phyloP scores from a whole-genome alignment of 2,113 vertebrate genomes.

The Zosterops japonicus region DNA sequence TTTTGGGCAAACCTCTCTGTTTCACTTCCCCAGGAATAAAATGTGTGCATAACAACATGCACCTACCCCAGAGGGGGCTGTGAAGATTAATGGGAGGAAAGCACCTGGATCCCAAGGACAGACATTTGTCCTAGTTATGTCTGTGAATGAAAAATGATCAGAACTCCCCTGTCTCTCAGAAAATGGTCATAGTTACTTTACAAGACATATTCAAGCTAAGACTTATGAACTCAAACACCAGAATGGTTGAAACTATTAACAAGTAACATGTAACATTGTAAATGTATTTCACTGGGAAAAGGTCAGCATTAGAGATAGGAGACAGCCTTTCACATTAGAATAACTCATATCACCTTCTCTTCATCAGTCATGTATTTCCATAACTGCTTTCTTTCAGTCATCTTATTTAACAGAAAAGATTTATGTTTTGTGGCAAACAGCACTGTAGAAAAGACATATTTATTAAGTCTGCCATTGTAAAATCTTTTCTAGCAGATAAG shows the following conservation, averaged over 20 bases:
- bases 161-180: neutral
- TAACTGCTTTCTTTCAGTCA: neutral
- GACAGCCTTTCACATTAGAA: neutral
- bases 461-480: neutral
- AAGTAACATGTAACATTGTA: neutral
- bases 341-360: neutral
- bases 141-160: conserved; percentile 24
- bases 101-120: conserved; percentile 34
- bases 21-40: neutral
- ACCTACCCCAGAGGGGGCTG: neutral
- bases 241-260: neutral
- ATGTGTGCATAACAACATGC: neutral
- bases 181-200: neutral
- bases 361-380: neutral
- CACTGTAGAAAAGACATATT: neutral
- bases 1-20: neutral
- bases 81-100: conserved; percentile 44
- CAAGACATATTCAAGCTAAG: neutral
- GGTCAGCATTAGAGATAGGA: conserved; percentile 8
- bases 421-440: neutral
- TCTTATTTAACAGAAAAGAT: conserved; percentile 1
- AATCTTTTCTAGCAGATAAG: neutral
- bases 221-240: neutral
- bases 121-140: conserved; percentile 9
- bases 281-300: conserved; percentile 18